These are phyloP conservation scores for Cotesia congregata DNA, from an alignment of 2,888 invertebrate genomes.

Conservation along the genomic window DNA sequence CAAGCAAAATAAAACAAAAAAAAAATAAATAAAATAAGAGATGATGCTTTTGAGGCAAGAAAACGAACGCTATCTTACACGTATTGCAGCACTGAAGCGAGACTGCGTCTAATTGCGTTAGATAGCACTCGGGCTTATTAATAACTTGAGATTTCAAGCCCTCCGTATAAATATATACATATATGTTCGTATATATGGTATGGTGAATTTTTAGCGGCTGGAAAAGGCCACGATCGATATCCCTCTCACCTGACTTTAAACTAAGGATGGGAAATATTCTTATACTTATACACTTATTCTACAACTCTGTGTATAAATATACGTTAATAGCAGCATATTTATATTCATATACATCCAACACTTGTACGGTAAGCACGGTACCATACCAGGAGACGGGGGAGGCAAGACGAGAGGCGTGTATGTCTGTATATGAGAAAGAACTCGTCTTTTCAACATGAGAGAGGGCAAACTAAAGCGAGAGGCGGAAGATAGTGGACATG, in stretches of 20 bases:
- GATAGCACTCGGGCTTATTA: slow-evolving; percentile 68
- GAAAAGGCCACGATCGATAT: slow-evolving; percentile 45
- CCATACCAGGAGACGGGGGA: neutral
- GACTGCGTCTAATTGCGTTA: slow-evolving; percentile 68
- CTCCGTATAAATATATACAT: slow-evolving; percentile 13
- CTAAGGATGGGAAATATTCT: slow-evolving; percentile 42
- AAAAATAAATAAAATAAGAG: slow-evolving; percentile 14
- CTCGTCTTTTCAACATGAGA: slow-evolving; percentile 36
- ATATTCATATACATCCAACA: neutral
- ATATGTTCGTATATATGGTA: neutral
- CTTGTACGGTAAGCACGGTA: neutral
- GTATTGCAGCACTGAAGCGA: slow-evolving; percentile 46
- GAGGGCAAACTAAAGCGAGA: slow-evolving; percentile 45
- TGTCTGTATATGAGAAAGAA: slow-evolving; percentile 31
- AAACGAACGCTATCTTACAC: slow-evolving; percentile 38
- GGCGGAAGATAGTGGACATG: slow-evolving; percentile 67
- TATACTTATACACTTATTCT: slow-evolving; percentile 21
- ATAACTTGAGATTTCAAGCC: slow-evolving; percentile 61
- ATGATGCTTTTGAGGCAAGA: slow-evolving; percentile 20
- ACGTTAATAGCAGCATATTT: slow-evolving; percentile 44
- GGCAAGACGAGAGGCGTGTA: slow-evolving; percentile 15
- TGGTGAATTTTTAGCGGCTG: neutral
- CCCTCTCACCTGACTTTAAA: slow-evolving; percentile 43
- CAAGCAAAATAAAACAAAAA: slow-evolving; percentile 19
- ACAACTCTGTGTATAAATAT: slow-evolving; percentile 24